Base-by-base conservation (phyloP, 1,140 invertebrate species). In the Contarinia nasturtii region DNA sequence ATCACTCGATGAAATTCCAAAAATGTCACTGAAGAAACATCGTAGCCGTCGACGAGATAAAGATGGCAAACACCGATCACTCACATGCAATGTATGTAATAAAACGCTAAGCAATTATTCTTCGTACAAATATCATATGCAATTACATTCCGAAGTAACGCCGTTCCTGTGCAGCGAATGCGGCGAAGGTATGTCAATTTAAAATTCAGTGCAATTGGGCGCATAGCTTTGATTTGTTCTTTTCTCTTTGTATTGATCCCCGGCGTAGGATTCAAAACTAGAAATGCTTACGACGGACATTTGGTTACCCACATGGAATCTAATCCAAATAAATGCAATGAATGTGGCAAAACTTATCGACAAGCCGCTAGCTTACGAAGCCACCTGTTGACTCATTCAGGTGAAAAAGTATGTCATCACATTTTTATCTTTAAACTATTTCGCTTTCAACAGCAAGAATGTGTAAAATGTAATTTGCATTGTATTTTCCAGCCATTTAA, bases 121-220 rank as follows among this genome's bases (percentile, higher is more conserved):
- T 33, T 60, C 58, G 2, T 59, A 53, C 34, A 62, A 59, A 34
- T 62, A 61, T 38, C 60, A 62, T 44, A 62, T 61, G 59, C 57
- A 58, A 46, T 51, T 61, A 36, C 60, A 62, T 43, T 55, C 58
- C n/a, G 57, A 58, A 15, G 50, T 45, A 8, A 56, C 51, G 8
- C 59, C 58, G 0, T 60, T 45, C 36, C 48, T 47, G 2, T 59
- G 57, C 47, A 44, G 7, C 0, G 50, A 52, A 2, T 59, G 57
- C 27, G 55, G 53, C 2, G 52, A 56, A 7, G 51, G 54, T n/a
- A n/a, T n/a, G n/a, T n/a, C n/a, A n/a, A n/a, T n/a, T n/a, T n/a
- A n/a, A n/a, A n/a, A n/a, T n/a, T n/a, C n/a, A n/a, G n/a, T n/a
- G n/a, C n/a, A n/a, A n/a, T n/a, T n/a, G n/a, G n/a, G n/a, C n/a